These are phyloP conservation scores for Oncorhynchus keta DNA, from an alignment of 2,113 vertebrate species.

Conservation along the genomic window DNA sequence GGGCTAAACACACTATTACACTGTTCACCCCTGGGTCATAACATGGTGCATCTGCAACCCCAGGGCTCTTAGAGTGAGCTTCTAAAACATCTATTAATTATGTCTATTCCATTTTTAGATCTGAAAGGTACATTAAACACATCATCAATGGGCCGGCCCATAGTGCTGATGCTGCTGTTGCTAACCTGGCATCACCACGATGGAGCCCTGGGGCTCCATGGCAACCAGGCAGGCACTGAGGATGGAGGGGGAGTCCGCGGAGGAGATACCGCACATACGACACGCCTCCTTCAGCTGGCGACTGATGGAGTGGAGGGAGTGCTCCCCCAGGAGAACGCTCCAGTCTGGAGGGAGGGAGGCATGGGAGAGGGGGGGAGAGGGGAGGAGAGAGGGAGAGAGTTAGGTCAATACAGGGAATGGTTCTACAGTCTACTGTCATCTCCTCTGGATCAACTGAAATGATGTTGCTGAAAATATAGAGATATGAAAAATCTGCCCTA, in stretches of 20 bases:
- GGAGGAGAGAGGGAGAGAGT: slow-evolving; percentile 37
- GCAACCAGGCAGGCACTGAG: slow-evolving; percentile 97
- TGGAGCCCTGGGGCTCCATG: slow-evolving; percentile 97
- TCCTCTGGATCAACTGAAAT: background rate
- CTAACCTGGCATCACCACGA: slow-evolving; percentile 95
- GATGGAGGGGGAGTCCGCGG: slow-evolving; percentile 90
- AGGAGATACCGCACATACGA: slow-evolving; percentile 92
- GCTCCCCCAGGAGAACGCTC: slow-evolving; percentile 94
- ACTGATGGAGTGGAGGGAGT: slow-evolving; percentile 92
- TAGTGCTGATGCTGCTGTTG: background rate
- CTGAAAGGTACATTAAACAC: too few species aligned
- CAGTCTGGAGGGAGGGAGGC: slow-evolving; percentile 77
- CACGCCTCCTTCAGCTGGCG: slow-evolving; percentile 93
- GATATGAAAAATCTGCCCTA: background rate
- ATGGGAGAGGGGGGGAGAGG: background rate
- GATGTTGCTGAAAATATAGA: background rate
- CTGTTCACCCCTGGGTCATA: too few species aligned
- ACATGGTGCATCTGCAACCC: too few species aligned
- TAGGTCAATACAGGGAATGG: background rate
- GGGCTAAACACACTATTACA: too few species aligned
- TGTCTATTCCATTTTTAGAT: too few species aligned
- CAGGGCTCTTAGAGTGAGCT: too few species aligned
- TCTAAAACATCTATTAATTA: too few species aligned
- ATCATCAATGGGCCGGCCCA: too few species aligned
- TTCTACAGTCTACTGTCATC: background rate